Evolutionary conservation across 1,140 invertebrate genomes (phyloP).

Genomic region (Proales similis): DNA sequence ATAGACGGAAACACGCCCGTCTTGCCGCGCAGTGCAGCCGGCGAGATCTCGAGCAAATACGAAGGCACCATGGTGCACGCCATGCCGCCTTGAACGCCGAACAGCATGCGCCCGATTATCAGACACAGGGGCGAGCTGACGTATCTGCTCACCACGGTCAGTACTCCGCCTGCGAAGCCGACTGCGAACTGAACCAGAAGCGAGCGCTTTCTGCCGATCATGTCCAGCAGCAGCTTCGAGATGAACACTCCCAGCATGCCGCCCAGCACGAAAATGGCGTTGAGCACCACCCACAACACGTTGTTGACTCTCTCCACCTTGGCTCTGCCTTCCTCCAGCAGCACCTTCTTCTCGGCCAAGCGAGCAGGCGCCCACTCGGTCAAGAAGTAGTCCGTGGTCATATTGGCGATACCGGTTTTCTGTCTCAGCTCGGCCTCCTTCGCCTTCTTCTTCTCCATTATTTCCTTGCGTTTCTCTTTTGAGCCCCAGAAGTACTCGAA

Average conservation of each 20-base stretch:
- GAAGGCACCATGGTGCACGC: constrained; percentile 69
- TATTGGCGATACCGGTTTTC: neutral
- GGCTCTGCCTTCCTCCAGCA: neutral
- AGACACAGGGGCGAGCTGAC: neutral
- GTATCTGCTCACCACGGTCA: neutral
- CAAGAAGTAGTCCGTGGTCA: neutral
- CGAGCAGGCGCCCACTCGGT: neutral
- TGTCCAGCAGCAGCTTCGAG: constrained; percentile 13
- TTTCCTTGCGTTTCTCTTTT: neutral
- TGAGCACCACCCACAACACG: constrained; percentile 13
- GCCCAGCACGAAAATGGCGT: constrained; percentile 26
- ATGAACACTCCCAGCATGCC: constrained; percentile 22
- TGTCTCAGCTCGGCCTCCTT: neutral
- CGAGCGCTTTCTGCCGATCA: neutral
- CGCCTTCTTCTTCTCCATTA: neutral
- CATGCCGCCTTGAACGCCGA: constrained; percentile 38
- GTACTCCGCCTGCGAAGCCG: neutral
- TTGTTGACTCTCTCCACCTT: neutral
- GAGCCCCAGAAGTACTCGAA: no score
- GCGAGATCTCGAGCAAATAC: constrained; percentile 79
- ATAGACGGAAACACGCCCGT: constrained; percentile 78
- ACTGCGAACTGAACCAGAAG: constrained; percentile 22
- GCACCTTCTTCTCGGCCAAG: neutral
- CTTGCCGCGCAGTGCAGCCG: constrained; percentile 68
- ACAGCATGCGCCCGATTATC: constrained; percentile 7